A percentile compares a stretch with the other conserved stretches of the same genome.
These are phyloP conservation scores for Anguilla obscura DNA, from an alignment of 2,797 vertebrate species.

Conservation along the genomic window DNA sequence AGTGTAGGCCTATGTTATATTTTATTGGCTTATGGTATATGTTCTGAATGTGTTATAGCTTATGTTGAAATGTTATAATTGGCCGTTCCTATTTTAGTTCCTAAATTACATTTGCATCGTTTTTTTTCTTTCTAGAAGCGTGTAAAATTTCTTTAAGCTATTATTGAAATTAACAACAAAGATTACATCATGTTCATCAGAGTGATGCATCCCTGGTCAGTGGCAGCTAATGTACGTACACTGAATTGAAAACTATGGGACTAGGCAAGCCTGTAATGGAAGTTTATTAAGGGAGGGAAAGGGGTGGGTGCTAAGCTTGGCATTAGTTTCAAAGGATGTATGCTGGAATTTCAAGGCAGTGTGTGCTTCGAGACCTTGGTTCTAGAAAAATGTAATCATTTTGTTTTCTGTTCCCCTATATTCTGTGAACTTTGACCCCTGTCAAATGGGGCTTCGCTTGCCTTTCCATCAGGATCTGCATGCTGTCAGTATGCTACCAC, in stretches of 20 bases:
- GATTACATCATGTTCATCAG: no score
- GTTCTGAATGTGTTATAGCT: no score
- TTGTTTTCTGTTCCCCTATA: not conserved
- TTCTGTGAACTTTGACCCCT: conserved; percentile 21
- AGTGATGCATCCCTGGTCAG: not conserved
- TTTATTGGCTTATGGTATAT: no score
- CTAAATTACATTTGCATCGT: no score
- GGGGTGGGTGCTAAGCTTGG: no score
- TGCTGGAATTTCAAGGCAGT: not conserved
- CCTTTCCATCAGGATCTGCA: conserved; percentile 17
- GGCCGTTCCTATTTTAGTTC: no score
- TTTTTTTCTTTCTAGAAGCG: no score
- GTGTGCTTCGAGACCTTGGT: not conserved
- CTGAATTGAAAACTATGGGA: not conserved
- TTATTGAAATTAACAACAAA: no score
- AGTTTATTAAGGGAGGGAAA: not conserved
- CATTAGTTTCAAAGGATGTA: not conserved
- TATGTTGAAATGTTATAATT: no score
- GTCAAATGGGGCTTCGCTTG: not conserved
- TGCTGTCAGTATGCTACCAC: not conserved
- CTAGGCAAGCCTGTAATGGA: not conserved
- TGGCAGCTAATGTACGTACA: not conserved
- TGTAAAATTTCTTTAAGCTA: no score
- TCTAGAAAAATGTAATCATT: not conserved
- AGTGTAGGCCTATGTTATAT: no score